phyloP scores from a whole-genome alignment of 2,888 invertebrate genomes.

The Tupiocoris notatus region DNA sequence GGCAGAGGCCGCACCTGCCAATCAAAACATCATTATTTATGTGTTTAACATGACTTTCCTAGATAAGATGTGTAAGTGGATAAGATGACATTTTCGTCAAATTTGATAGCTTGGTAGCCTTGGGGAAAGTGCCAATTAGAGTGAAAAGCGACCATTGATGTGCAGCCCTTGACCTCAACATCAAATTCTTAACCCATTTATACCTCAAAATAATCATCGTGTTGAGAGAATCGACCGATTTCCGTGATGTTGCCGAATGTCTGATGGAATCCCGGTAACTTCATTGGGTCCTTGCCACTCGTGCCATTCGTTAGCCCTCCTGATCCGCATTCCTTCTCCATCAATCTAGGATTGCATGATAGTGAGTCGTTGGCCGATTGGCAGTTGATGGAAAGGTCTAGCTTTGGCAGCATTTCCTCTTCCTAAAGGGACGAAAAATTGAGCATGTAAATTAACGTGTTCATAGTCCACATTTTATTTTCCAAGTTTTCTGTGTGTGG shows the following conservation, averaged over 20 bases:
- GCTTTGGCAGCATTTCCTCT: constrained; percentile 44
- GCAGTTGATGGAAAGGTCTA: constrained; percentile 16
- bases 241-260: constrained; percentile 78
- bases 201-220: constrained; percentile 62
- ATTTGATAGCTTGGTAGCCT: too few species aligned
- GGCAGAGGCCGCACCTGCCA: constrained; percentile 32
- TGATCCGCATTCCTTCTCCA: constrained; percentile 25
- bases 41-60: too few species aligned
- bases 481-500: too few species aligned
- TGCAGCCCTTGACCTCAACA: too few species aligned
- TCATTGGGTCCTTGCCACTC: constrained; percentile 45
- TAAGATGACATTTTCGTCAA: too few species aligned
- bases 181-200: too few species aligned
- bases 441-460: too few species aligned
- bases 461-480: too few species aligned
- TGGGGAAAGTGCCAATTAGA: too few species aligned
- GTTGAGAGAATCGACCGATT: constrained; percentile 73
- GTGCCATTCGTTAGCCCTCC: neutral
- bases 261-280: constrained; percentile 64
- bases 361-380: neutral
- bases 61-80: too few species aligned
- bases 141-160: too few species aligned
- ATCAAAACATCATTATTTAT: too few species aligned
- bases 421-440: constrained; percentile 34
- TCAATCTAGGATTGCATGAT: neutral